Evolutionary conservation across 2,888 invertebrate species (phyloP), one percentile per base, ranked within the genome.

Genomic region (Hirtodrosophila histrioides): DNA sequence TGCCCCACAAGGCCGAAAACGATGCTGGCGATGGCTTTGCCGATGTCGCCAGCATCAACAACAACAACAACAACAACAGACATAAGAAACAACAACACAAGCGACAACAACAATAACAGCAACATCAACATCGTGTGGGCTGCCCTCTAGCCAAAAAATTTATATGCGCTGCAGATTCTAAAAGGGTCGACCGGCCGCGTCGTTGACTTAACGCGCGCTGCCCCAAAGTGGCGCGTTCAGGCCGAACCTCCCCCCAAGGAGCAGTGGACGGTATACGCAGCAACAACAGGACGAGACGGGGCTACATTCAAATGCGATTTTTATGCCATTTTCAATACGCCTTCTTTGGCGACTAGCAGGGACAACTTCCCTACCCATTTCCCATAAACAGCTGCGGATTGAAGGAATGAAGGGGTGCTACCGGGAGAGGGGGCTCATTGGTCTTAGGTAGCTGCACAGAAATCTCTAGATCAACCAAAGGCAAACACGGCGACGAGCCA

Each of bases 261-360:
- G 41, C 60, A 37, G 24, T 54, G 56, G 53, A 43, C 76, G 40
- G 64, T 56, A 53, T 40, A 49, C 55, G 53, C 55, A 66, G 35
- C 66, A 51, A 43, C 64, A 63, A 9, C 37, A 44, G 62, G 10
- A 45, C 17, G 11, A 41, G 54, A 51, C 7, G 39, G 27, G 49
- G 62, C 63, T 71, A 78, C 80, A 88, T 88, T 89, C 87, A 89
- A 88, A 88, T 88, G 87, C 85, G 88, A 89, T 86, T 87, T 87
- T 88, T 86, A 88, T 85, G 86, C 81, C 78, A 83, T 80, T 88
- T 80, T 89, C 89, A 87, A 88, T 89, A 88, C 81, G 64, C 76
- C 79, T 58, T 56, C 71, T 69, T 73, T 69, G 71, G 62, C 54
- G 39, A 17, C 44, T 45, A 49, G 36, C 33, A n/a, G 41, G 64